Evolutionary conservation across 2,113 vertebrate genomes (phyloP), one percentile per base, ranked within the genome.

Genomic region (Mormoops blainvillei): DNA sequence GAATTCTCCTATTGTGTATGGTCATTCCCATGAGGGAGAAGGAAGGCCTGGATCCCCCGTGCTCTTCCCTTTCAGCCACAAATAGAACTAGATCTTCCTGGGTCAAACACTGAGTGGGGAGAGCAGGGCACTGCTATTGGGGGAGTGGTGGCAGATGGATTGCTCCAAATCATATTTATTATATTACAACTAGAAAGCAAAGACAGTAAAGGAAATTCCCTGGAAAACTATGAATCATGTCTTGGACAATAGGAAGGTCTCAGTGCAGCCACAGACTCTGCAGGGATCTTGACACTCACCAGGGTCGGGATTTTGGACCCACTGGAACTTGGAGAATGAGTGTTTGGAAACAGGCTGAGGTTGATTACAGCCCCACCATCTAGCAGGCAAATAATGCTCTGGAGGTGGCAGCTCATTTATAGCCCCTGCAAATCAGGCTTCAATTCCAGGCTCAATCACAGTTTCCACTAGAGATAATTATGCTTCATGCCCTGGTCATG

Each of bases 391-490:
- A 4, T 1, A 5, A 78, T 28, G 73, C 67, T 61, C 86, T 31
- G 31, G 82, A 95, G 93, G 86, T 52, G 77, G 73, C 94, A 83
- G 86, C 81, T 95, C 54, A 38, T 94, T 94, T 91, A n/a, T 19
- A 70, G 61, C 43, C 73, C 52, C 82, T 91, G 58, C 54, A 93
- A 94, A 83, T 77, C 81, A 92, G 83, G 63, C 84, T 87, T 82
- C 28, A 1, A 87, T 84, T 94, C 92, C 77, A 90, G 67, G 38
- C 83, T 93, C 68, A 94, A 78, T 95, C 89, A 91, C 86, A 89
- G 77, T 86, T 95, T 97, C 91, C 92, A 95, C 93, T 94, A 70
- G 71, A 96, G 88, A 91, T 96, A 86, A 97, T 96, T 95, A 92
- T 84, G 63, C 92, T 80, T 87, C 85, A 22, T 74, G 92, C 61